Percentiles rank a stretch among this genome's conserved stretches.
phyloP scores from a whole-genome alignment of 1,140 invertebrate species.

The Psilanteris sp. region DNA sequence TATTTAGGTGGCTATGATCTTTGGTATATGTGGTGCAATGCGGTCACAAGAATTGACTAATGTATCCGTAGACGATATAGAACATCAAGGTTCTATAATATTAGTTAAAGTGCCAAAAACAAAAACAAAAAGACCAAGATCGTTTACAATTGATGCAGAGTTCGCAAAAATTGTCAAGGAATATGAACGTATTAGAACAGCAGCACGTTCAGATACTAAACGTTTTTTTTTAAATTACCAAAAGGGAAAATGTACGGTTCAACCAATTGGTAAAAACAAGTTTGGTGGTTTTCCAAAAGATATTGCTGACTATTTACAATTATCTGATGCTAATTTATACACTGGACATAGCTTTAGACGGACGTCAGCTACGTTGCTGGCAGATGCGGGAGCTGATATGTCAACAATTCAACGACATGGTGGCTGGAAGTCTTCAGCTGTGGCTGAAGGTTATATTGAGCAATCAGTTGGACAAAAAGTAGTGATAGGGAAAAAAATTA shows the following conservation, averaged over 20 bases:
- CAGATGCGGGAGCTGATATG: conserved; percentile 4
- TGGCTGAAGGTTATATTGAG: no score
- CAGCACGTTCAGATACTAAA: no score
- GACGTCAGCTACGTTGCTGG: no score
- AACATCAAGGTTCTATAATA: conserved; percentile 13
- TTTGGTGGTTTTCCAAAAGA: conserved; percentile 1
- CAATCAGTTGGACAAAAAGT: background rate
- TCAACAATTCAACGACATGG: conserved; percentile 12
- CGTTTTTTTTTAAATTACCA: no score
- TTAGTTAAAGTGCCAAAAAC: conserved; percentile 19
- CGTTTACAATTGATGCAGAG: conserved; percentile 13
- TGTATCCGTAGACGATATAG: conserved; percentile 15
- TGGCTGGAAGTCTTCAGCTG: conserved; percentile 6
- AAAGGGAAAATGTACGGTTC: no score
- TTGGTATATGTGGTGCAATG: conserved; percentile 36
- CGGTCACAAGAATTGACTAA: conserved; percentile 24
- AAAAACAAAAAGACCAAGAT: conserved; percentile 37
- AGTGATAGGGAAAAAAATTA: background rate
- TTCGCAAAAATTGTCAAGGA: no score
- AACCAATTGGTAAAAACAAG: no score
- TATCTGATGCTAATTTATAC: conserved; percentile 9
- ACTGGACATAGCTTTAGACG: conserved; percentile 18
- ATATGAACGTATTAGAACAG: no score
- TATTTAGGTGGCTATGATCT: conserved; percentile 26
- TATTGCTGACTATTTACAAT: background rate